A percentile compares a stretch with the other conserved stretches of the same genome.
phyloP scores from a whole-genome alignment of 2,888 invertebrate genomes.

The Lepetodrilus schrolli region DNA sequence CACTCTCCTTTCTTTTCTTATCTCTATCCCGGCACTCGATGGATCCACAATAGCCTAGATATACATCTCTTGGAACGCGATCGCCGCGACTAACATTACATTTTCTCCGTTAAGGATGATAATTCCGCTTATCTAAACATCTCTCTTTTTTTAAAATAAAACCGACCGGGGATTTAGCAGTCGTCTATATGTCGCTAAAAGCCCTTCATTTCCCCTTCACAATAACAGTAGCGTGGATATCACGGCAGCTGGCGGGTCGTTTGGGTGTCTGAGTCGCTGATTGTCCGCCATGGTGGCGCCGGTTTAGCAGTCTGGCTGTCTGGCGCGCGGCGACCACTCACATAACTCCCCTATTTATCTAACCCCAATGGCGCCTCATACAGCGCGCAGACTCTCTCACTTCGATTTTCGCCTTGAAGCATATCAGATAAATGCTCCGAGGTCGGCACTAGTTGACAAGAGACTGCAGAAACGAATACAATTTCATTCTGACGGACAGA shows the following conservation, averaged over 20 bases:
- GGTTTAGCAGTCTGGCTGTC: constrained; percentile 16
- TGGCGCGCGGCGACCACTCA: constrained; percentile 30
- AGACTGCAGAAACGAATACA: constrained; percentile 9
- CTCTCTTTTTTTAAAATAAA: constrained; percentile 8
- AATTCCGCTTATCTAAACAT: constrained; percentile 25
- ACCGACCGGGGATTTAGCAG: constrained; percentile 11
- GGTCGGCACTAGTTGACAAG: constrained; percentile 3
- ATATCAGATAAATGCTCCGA: constrained; percentile 24
- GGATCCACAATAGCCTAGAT: not conserved
- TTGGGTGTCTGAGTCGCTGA: not conserved
- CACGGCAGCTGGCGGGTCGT: not conserved
- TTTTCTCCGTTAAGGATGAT: not conserved
- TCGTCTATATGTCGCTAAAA: constrained; percentile 17
- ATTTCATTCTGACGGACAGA: not conserved
- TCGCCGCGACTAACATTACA: not conserved
- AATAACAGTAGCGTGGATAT: not conserved
- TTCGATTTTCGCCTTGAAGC: constrained; percentile 31
- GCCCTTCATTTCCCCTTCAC: constrained; percentile 11
- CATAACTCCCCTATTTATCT: constrained; percentile 43
- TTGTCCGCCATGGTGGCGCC: constrained; percentile 7
- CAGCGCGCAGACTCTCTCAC: constrained; percentile 4
- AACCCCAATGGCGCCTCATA: constrained; percentile 38
- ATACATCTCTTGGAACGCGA: not conserved
- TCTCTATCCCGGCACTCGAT: not conserved
- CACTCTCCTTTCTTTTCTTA: not conserved